Percentiles rank a stretch among this genome's conserved stretches.
Evolutionary conservation across 1,140 invertebrate genomes (phyloP).

Genomic region (Bombyx mandarina): DNA sequence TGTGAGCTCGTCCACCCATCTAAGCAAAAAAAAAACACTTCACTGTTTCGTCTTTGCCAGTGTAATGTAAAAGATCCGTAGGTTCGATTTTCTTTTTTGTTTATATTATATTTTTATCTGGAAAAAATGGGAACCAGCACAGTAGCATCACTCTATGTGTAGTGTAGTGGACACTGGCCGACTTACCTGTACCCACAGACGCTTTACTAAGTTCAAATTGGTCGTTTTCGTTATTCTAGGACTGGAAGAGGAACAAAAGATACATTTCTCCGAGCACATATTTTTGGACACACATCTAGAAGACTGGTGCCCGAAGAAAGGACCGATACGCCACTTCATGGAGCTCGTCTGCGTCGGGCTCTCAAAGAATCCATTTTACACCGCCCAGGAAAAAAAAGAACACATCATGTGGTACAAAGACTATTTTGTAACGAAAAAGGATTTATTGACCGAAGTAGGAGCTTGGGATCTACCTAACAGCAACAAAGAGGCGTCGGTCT

Average conservation of each 20-base stretch:
- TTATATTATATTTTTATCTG: no score
- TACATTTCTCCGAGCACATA: slow-evolving; percentile 93
- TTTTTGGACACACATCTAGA: slow-evolving; percentile 90
- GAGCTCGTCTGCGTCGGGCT: slow-evolving; percentile 94
- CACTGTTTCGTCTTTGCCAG: no score
- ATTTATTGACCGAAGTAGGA: slow-evolving; percentile 77
- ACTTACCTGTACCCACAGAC: no score
- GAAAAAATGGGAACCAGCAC: no score
- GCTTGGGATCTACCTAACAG: slow-evolving; percentile 34
- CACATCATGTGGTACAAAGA: slow-evolving; percentile 94
- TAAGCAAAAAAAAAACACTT: no score
- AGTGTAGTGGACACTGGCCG: no score
- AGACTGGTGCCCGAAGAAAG: slow-evolving; percentile 89
- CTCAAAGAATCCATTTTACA: slow-evolving; percentile 94
- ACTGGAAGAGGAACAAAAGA: slow-evolving; percentile 82
- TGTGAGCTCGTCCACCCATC: no score
- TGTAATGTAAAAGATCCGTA: no score
- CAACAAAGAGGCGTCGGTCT: not conserved
- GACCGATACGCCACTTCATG: slow-evolving; percentile 97
- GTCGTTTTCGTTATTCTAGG: slow-evolving; percentile 66
- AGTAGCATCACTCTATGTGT: no score
- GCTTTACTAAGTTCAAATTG: not conserved
- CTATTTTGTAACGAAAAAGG: slow-evolving; percentile 89
- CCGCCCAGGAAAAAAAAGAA: slow-evolving; percentile 88
- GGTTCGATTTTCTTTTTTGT: no score